phyloP scores from a whole-genome alignment of 2,888 invertebrate species.

The Sinelater perroti region DNA sequence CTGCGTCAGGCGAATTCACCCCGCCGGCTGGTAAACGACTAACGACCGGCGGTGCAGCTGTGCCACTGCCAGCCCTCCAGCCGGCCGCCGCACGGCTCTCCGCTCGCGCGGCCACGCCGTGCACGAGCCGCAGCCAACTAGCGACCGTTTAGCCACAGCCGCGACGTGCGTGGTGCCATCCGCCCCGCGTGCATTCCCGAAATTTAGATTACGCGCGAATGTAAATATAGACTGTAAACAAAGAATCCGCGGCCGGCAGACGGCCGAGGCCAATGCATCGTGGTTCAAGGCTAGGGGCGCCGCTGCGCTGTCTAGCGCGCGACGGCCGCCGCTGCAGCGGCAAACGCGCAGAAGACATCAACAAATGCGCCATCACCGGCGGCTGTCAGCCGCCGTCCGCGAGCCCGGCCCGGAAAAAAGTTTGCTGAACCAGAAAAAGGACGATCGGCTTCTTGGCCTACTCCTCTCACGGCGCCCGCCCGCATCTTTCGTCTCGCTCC shows the following conservation, averaged over 20 bases:
- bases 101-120: constrained; percentile 30
- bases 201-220: constrained; percentile 16
- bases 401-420: no score
- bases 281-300: constrained; percentile 57
- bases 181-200: background rate
- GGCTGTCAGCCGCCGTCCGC: no score
- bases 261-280: constrained; percentile 52
- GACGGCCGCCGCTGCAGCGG: no score
- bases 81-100: constrained; percentile 52
- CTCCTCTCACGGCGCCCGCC: no score
- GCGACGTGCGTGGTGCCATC: background rate
- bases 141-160: background rate
- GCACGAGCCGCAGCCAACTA: constrained; percentile 2
- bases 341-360: no score
- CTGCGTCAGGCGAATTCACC: constrained; percentile 47
- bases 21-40: constrained; percentile 51
- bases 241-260: constrained; percentile 37
- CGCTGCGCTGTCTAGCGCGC: constrained; percentile 45
- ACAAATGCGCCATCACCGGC: no score
- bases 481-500: no score
- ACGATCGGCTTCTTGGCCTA: no score
- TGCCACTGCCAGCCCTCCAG: constrained; percentile 42
- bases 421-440: no score
- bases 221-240: constrained; percentile 35
- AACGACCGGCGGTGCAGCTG: constrained; percentile 52